These are phyloP conservation scores for Callorhinus ursinus DNA, from an alignment of 2,113 vertebrate genomes.

Conservation along the genomic window DNA sequence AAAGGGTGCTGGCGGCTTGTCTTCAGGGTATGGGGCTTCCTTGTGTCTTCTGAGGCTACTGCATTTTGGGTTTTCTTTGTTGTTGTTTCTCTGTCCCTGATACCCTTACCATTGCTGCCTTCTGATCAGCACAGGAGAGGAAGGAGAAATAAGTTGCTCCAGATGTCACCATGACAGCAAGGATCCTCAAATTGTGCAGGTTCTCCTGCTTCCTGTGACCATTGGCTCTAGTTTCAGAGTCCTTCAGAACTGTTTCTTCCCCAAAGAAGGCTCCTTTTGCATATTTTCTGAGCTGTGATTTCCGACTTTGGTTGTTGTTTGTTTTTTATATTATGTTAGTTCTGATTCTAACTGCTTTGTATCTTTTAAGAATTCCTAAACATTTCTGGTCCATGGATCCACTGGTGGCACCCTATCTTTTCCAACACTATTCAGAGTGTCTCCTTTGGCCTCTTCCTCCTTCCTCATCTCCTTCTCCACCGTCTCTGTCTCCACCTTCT, in stretches of 20 bases:
- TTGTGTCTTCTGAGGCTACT: neutral
- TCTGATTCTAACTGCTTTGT: neutral
- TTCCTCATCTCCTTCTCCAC: neutral
- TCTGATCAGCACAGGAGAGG: neutral
- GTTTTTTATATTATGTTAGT: neutral
- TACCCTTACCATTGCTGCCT: neutral
- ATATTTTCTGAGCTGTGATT: neutral
- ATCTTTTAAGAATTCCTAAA: neutral
- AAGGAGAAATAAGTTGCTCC: neutral
- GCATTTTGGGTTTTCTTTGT: neutral
- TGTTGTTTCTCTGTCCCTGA: neutral
- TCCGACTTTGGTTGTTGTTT: neutral
- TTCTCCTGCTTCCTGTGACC: neutral
- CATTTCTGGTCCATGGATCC: neutral
- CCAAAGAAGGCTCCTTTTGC: neutral
- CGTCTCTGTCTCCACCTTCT: neutral
- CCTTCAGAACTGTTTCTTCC: neutral
- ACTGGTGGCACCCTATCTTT: neutral
- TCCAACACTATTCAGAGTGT: neutral
- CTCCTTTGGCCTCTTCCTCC: neutral
- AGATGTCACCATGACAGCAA: neutral
- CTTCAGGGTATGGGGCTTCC: neutral
- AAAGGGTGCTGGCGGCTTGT: neutral
- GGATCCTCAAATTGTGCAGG: rapidly evolving
- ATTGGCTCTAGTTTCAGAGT: rapidly evolving